These are phyloP conservation scores for Acrossocheilus fasciatus DNA, from an alignment of 2,797 vertebrate genomes.

Conservation along the genomic window DNA sequence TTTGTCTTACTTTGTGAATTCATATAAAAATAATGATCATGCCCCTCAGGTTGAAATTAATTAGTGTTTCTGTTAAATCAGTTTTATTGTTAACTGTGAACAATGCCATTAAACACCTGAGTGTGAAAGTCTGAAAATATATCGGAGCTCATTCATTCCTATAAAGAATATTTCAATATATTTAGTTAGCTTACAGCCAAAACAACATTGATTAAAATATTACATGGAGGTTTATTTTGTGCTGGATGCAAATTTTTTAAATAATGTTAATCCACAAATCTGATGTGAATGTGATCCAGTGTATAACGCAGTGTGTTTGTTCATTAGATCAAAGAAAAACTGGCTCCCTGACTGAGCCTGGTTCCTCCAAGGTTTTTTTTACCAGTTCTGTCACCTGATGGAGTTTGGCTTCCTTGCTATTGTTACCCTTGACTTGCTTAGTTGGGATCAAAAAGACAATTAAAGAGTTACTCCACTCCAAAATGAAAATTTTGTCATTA, in stretches of 20 bases:
- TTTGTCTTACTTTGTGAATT: slow-evolving; percentile 14
- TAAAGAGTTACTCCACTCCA: too few species aligned
- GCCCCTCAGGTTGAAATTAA: slow-evolving; percentile 2
- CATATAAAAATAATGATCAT: not conserved
- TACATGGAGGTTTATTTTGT: not conserved
- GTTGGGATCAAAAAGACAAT: too few species aligned
- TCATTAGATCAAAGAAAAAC: too few species aligned
- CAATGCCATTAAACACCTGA: not conserved
- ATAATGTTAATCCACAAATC: not conserved
- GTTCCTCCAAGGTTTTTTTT: not conserved
- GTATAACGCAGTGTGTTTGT: too few species aligned
- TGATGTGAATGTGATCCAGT: not conserved
- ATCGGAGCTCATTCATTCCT: not conserved
- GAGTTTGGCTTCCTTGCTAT: not conserved
- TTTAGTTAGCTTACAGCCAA: not conserved
- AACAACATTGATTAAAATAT: not conserved
- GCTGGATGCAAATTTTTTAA: not conserved
- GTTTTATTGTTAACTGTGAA: not conserved
- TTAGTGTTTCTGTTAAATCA: slow-evolving; percentile 22
- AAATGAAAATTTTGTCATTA: too few species aligned
- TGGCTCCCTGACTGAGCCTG: too few species aligned
- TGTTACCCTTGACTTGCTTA: too few species aligned
- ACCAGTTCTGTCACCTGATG: too few species aligned
- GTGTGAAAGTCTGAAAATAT: slow-evolving; percentile 2
- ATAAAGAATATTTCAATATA: not conserved